A percentile compares a stretch with the other conserved stretches of the same genome.
Conservation (phyloP, 2,113 vertebrate genomes). For the Lontra canadensis region DNA sequence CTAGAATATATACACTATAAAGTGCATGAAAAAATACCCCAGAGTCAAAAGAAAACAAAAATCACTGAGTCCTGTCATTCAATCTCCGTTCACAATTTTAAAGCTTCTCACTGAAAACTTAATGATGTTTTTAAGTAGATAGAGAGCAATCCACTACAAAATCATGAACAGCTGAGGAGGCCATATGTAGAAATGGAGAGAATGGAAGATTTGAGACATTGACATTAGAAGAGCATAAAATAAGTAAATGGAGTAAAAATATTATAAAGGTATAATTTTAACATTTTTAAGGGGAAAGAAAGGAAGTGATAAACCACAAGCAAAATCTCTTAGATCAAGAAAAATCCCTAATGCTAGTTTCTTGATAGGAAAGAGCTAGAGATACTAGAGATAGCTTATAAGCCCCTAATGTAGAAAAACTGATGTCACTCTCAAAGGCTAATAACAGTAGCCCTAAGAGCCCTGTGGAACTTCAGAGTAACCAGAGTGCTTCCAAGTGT, state of each 20-base stretch:
- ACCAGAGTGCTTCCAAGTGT: slow-evolving; percentile 17
- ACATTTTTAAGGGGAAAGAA: background rate
- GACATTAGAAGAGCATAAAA: background rate
- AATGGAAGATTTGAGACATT: background rate
- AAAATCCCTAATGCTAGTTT: background rate
- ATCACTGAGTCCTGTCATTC: background rate
- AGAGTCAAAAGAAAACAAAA: background rate
- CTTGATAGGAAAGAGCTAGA: background rate
- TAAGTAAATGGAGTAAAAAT: slow-evolving; percentile 20
- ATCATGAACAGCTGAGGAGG: background rate
- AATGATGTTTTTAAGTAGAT: background rate
- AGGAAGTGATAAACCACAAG: background rate
- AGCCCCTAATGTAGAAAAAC: background rate
- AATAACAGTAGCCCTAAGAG: slow-evolving; percentile 35
- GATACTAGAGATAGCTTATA: background rate
- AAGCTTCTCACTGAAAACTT: background rate
- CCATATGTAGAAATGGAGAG: background rate
- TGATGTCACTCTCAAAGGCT: slow-evolving; percentile 21
- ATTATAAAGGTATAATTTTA: background rate
- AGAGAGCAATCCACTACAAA: background rate
- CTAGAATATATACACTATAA: background rate
- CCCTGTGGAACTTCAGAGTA: slow-evolving; percentile 15
- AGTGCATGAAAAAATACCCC: background rate
- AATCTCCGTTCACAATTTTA: background rate
- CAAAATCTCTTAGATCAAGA: background rate